Conservation (phyloP, 2,797 vertebrate species). For the Acipenser oxyrinchus region DNA sequence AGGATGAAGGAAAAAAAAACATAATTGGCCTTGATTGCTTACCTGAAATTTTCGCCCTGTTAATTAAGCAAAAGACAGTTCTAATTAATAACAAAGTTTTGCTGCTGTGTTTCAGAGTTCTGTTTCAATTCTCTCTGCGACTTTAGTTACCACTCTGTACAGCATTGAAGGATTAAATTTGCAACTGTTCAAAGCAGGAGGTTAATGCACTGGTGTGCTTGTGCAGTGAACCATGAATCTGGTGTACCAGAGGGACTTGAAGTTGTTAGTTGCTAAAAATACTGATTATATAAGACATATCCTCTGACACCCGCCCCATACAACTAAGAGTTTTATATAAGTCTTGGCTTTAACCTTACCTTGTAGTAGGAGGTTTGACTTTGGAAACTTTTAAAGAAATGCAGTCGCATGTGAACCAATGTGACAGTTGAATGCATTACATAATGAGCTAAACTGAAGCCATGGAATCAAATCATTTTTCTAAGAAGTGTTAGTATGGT, state of each 20-base stretch:
- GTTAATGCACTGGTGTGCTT: slow-evolving; percentile 1
- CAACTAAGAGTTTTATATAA: not conserved
- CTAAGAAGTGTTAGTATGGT: too few species aligned
- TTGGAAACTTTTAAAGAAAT: not conserved
- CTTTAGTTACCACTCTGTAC: not conserved
- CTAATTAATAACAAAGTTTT: slow-evolving; percentile 1
- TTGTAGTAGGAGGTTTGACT: not conserved
- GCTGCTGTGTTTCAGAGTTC: not conserved
- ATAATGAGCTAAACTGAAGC: not conserved
- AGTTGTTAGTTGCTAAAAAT: not conserved
- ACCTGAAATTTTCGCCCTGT: not conserved
- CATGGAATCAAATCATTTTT: not conserved
- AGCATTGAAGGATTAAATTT: slow-evolving; percentile 2
- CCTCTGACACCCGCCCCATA: not conserved
- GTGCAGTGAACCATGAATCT: not conserved
- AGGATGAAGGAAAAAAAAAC: too few species aligned
- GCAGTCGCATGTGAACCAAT: not conserved
- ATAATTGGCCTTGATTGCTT: not conserved
- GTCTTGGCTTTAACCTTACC: not conserved
- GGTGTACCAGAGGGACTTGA: not conserved
- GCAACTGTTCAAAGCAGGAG: slow-evolving; percentile 1
- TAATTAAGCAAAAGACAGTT: not conserved
- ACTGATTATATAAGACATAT: slow-evolving; percentile 2
- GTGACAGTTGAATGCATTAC: not conserved
- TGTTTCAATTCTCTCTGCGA: not conserved